phyloP scores from a whole-genome alignment of 2,797 vertebrate species.

The Aulostomus chinensis region DNA sequence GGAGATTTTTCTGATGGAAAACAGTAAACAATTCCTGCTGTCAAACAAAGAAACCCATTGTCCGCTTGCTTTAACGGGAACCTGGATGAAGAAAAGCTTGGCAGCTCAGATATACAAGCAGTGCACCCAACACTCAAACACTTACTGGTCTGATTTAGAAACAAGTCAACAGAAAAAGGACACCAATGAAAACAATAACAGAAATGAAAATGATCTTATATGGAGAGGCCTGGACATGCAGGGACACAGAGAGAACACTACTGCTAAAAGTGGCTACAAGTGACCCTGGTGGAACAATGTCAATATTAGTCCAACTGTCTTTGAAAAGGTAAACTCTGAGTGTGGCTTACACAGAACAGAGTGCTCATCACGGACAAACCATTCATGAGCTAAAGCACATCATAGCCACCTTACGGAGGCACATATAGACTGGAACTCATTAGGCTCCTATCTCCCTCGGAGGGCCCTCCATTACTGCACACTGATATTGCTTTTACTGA shows the following conservation, averaged over 20 bases:
- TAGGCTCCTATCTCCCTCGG: conserved; percentile 3
- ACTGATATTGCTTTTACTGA: conserved; percentile 1
- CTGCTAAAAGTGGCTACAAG: conserved; percentile 34
- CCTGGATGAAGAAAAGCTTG: conserved; percentile 64
- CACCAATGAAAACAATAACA: conserved; percentile 60
- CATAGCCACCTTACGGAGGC: conserved; percentile 13
- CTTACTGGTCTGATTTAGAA: conserved; percentile 50
- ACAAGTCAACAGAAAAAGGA: conserved; percentile 46
- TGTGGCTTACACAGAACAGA: conserved; percentile 38
- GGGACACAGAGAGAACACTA: conserved; percentile 41
- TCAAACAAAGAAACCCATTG: conserved; percentile 73
- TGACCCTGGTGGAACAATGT: conserved; percentile 34
- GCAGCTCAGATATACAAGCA: conserved; percentile 56
- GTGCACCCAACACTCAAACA: conserved; percentile 31
- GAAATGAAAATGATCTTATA: conserved; percentile 32
- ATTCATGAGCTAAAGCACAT: conserved; percentile 43
- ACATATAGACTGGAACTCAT: conserved; percentile 35
- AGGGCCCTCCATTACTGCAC: conserved; percentile 3
- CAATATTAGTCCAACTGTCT: conserved; percentile 71
- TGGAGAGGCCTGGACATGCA: conserved; percentile 12
- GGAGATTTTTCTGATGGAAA: conserved; percentile 55
- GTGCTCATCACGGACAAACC: conserved; percentile 40
- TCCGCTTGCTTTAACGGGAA: conserved; percentile 55
- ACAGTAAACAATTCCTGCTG: conserved; percentile 57
- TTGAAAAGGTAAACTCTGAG: conserved; percentile 53